phyloP scores from a whole-genome alignment of 2,797 vertebrate species.

The Erethizon dorsatum region DNA sequence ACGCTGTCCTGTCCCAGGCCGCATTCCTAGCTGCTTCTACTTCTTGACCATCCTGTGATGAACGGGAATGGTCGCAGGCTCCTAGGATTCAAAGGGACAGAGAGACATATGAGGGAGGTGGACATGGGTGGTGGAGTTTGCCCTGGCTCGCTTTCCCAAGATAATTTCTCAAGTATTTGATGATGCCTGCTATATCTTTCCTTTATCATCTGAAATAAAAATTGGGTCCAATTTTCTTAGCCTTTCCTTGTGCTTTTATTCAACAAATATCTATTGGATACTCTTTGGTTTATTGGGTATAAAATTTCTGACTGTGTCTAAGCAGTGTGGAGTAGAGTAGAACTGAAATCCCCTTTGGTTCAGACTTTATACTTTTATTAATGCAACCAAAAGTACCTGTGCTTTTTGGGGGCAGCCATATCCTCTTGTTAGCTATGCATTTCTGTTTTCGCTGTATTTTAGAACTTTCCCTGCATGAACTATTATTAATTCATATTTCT shows the following conservation, averaged over 20 bases:
- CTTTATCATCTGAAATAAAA: slow-evolving; percentile 49
- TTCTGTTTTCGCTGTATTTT: slow-evolving; percentile 55
- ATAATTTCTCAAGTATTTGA: background rate
- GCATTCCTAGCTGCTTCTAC: background rate
- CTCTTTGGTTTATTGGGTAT: background rate
- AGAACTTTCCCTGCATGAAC: background rate
- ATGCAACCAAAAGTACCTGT: background rate
- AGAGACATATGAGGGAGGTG: background rate
- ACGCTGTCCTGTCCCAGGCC: background rate
- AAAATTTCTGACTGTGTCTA: slow-evolving; percentile 6
- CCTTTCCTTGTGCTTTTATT: background rate
- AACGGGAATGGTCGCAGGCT: background rate
- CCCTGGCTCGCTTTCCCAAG: background rate
- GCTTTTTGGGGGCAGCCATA: background rate
- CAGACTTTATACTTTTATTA: background rate
- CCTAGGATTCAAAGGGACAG: slow-evolving; percentile 20
- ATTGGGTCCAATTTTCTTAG: background rate
- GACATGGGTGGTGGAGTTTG: background rate
- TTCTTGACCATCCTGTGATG: background rate
- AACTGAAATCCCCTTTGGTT: background rate
- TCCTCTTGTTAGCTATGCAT: background rate
- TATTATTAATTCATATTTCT: slow-evolving; percentile 11
- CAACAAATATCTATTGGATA: background rate
- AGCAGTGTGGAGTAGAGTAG: background rate
- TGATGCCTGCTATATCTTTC: background rate